Evolutionary conservation across 2,888 invertebrate genomes (phyloP).

Genomic region (Tortricodes alternella): DNA sequence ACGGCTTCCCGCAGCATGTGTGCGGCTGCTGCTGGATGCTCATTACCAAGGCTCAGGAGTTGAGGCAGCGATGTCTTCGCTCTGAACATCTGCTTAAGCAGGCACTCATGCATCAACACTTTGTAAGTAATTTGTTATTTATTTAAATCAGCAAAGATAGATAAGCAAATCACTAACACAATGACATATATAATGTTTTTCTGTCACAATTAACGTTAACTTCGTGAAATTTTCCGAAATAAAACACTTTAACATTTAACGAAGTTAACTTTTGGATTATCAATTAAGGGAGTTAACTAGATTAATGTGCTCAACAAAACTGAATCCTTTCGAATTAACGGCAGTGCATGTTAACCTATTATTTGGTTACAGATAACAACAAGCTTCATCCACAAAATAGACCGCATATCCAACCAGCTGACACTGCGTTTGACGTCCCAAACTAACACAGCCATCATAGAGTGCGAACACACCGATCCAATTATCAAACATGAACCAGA

Average conservation of each 20-base stretch:
- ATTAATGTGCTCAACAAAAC: background rate
- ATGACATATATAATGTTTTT: background rate
- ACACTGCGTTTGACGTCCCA: background rate
- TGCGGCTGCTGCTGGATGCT: slow-evolving; percentile 18
- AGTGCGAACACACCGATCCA: background rate
- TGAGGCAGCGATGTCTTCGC: background rate
- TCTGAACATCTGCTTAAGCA: background rate
- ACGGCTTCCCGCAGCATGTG: slow-evolving; percentile 19
- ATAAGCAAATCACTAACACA: no score
- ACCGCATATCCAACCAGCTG: background rate
- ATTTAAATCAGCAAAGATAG: background rate
- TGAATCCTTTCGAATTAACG: background rate
- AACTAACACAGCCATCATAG: background rate
- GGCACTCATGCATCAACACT: background rate
- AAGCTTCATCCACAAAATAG: background rate
- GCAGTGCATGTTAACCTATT: background rate
- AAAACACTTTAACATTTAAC: no score
- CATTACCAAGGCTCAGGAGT: background rate
- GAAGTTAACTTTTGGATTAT: no score
- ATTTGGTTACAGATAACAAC: slow-evolving; percentile 7
- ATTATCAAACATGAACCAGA: background rate
- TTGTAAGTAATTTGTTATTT: no score
- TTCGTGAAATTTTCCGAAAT: no score
- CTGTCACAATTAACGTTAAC: no score
- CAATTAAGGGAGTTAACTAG: background rate